Conservation (phyloP, 1,140 invertebrate genomes). For the Drosophila aff. region DNA sequence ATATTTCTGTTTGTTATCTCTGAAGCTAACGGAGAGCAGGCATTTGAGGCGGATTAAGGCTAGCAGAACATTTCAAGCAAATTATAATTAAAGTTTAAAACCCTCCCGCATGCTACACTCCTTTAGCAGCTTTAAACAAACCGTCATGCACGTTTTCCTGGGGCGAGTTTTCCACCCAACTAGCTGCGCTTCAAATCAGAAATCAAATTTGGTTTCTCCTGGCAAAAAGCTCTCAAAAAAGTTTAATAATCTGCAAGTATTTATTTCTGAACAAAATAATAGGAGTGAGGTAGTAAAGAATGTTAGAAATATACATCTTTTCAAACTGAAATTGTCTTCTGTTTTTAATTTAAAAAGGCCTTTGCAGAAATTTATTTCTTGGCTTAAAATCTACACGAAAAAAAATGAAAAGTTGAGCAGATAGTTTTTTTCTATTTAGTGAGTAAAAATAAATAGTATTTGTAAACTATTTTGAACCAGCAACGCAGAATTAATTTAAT, state of each 20-base stretch:
- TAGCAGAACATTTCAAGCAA: constrained; percentile 32
- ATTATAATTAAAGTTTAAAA: constrained; percentile 37
- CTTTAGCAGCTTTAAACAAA: constrained; percentile 23
- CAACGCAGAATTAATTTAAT: not conserved
- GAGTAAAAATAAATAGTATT: no score
- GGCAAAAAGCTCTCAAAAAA: not conserved
- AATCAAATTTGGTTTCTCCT: constrained; percentile 8
- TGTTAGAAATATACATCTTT: not conserved
- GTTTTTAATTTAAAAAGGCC: not conserved
- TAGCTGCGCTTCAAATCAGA: constrained; percentile 18
- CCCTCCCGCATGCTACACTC: not conserved
- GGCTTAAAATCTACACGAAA: no score
- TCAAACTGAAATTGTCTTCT: not conserved
- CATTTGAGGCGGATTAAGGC: constrained; percentile 31
- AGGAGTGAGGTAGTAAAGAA: not conserved
- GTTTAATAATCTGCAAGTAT: not conserved
- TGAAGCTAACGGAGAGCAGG: constrained; percentile 1
- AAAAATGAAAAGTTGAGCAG: no score
- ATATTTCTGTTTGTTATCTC: constrained; percentile 40
- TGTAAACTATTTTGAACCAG: no score
- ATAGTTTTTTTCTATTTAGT: not conserved
- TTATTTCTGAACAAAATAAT: not conserved
- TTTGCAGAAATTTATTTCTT: not conserved
- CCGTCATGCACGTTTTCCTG: constrained; percentile 6
- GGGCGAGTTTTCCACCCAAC: constrained; percentile 18